A percentile compares a stretch with the other conserved stretches of the same genome.
Evolutionary conservation across 2,888 invertebrate genomes (phyloP).

Genomic region (Drosophila stalkeri): DNA sequence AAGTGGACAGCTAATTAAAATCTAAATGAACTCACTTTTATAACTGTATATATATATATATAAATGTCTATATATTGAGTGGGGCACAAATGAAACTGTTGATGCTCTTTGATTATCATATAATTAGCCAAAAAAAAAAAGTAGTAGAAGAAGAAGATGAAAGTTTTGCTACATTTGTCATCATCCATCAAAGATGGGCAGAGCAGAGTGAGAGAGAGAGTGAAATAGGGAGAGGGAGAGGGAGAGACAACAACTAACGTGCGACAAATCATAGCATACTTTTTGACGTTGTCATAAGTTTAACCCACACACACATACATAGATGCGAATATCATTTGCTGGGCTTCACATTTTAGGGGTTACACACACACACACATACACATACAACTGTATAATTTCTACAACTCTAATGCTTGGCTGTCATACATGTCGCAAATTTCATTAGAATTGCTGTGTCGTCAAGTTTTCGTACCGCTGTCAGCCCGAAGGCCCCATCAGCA

Average conservation of each 20-base stretch:
- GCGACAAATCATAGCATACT: slow-evolving; percentile 70
- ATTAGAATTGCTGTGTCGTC: slow-evolving; percentile 77
- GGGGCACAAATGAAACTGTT: slow-evolving; percentile 7
- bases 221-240: neutral
- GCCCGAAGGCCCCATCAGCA: slow-evolving; percentile 64
- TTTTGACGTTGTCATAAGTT: slow-evolving; percentile 70
- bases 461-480: slow-evolving; percentile 76
- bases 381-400: neutral
- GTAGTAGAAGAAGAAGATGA: slow-evolving; percentile 4
- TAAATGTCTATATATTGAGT: slow-evolving; percentile 19
- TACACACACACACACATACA: neutral
- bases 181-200: slow-evolving; percentile 53
- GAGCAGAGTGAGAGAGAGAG: neutral
- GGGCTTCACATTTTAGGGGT: slow-evolving; percentile 19
- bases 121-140: slow-evolving; percentile 55
- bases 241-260: slow-evolving; percentile 28
- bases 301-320: slow-evolving; percentile 1
- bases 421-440: slow-evolving; percentile 78
- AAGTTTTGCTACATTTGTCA: slow-evolving; percentile 67
- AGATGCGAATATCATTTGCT: slow-evolving; percentile 30
- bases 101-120: slow-evolving; percentile 72
- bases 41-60: neutral
- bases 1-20: slow-evolving; percentile 69
- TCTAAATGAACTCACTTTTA: slow-evolving; percentile 52
- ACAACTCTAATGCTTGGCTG: slow-evolving; percentile 36